Evolutionary conservation across 2,888 invertebrate species (phyloP).

Genomic region (Busseola fusca): DNA sequence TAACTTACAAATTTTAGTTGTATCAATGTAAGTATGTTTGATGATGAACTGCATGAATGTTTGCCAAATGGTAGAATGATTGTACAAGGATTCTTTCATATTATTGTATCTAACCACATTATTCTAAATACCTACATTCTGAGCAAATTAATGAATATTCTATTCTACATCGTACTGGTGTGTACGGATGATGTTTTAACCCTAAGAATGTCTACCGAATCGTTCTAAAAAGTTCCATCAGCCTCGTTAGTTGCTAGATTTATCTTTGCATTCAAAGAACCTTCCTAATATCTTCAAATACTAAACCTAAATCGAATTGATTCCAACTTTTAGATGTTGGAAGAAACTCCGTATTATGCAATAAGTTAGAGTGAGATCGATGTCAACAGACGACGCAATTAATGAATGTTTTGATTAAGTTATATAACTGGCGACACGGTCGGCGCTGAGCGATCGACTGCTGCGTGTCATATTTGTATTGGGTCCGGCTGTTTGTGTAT

Average conservation of each 20-base stretch:
- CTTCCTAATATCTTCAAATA: not conserved
- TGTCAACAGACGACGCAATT: not conserved
- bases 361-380: not conserved
- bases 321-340: not conserved
- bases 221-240: not conserved
- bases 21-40: no score
- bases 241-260: not conserved
- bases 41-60: no score
- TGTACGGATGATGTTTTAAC: not conserved
- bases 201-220: not conserved
- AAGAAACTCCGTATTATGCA: not conserved
- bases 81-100: no score
- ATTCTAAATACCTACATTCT: not conserved
- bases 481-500: no score
- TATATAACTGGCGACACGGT: not conserved
- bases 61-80: no score
- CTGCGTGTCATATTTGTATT: no score
- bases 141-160: no score
- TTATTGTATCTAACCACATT: no score
- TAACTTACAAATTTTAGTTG: no score
- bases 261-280: not conserved
- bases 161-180: not conserved
- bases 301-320: not conserved
- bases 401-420: slow-evolving; percentile 17
- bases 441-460: no score